Evolutionary conservation across 2,888 invertebrate species (phyloP).

Genomic region (Fabriciana adippe): DNA sequence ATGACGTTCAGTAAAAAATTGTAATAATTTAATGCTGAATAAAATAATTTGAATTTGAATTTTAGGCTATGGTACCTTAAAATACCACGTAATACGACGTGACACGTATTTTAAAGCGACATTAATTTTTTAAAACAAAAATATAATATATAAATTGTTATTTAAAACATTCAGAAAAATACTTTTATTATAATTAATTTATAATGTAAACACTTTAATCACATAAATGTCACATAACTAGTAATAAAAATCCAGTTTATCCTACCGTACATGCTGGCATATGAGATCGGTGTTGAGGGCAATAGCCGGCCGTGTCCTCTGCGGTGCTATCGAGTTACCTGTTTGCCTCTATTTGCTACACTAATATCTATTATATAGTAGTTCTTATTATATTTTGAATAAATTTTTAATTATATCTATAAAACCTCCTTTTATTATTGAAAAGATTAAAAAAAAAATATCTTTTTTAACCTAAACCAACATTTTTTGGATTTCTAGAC

Average conservation of each 20-base stretch:
- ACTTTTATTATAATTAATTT: too few relatives aligned
- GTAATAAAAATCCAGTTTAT: conserved; percentile 10
- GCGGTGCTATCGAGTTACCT: conserved; percentile 22
- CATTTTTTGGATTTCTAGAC: too few relatives aligned
- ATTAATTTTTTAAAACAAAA: neutral
- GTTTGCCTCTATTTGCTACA: conserved; percentile 16
- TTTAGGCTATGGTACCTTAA: too few relatives aligned
- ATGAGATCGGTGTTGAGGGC: conserved; percentile 34
- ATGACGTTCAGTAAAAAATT: too few relatives aligned
- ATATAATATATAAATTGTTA: neutral
- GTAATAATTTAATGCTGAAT: too few relatives aligned
- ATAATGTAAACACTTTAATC: conserved; percentile 1
- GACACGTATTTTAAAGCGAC: too few relatives aligned
- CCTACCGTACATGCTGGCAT: conserved; percentile 16
- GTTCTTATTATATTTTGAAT: neutral
- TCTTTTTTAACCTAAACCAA: too few relatives aligned
- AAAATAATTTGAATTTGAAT: too few relatives aligned
- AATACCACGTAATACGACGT: too few relatives aligned
- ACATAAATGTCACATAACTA: neutral
- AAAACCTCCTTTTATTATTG: too few relatives aligned
- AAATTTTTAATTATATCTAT: neutral
- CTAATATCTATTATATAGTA: neutral
- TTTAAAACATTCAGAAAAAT: neutral
- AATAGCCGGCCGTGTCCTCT: conserved; percentile 34
- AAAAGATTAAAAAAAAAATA: too few relatives aligned